phyloP scores from a whole-genome alignment of 64 coral and sea anemone species.

The Montipora sp. region DNA sequence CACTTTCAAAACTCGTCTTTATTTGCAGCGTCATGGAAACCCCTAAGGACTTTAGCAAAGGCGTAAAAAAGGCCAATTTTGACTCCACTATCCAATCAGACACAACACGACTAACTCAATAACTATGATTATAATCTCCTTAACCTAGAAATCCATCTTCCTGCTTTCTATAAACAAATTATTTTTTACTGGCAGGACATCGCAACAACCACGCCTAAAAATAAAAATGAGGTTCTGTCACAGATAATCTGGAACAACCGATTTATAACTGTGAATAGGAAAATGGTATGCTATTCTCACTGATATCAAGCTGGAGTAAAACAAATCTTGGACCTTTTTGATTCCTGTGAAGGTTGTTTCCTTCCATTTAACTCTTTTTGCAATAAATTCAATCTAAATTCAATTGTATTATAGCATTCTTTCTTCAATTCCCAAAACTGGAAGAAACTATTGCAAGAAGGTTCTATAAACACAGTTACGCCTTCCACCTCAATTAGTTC shows the following conservation, averaged over 20 bases:
- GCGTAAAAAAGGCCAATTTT: not conserved
- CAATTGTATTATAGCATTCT: not conserved
- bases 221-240: not conserved
- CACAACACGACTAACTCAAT: too few relatives aligned
- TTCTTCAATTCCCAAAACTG: not conserved
- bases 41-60: not conserved
- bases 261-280: not conserved
- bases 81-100: too few relatives aligned
- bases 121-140: not conserved
- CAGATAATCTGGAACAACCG: not conserved
- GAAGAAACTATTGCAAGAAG: not conserved
- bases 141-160: not conserved
- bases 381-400: not conserved
- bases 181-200: constrained; percentile 14
- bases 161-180: constrained; percentile 2
- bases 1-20: not conserved
- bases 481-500: not conserved
- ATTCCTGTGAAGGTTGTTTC: not conserved
- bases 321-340: not conserved
- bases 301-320: not conserved
- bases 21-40: not conserved
- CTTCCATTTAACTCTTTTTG: not conserved
- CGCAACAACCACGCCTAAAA: not conserved
- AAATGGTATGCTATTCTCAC: not conserved
- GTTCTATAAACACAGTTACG: not conserved